These are phyloP conservation scores for Troilus luridus DNA, from an alignment of 2,888 invertebrate species.

Conservation along the genomic window DNA sequence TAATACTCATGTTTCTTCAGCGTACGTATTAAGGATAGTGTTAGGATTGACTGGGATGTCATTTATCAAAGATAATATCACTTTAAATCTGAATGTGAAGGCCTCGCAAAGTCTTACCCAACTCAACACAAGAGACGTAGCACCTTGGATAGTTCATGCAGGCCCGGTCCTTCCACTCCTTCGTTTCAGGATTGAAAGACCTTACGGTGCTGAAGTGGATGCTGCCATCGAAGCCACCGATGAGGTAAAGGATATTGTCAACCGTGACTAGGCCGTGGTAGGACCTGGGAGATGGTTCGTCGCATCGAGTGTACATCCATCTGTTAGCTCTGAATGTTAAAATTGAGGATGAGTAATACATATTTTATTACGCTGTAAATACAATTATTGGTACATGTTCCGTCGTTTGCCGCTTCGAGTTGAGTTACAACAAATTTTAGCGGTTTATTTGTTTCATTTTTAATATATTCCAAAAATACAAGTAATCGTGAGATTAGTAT, in stretches of 20 bases:
- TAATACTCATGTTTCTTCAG: too few species aligned
- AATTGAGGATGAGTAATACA: neutral
- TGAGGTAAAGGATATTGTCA: constrained; percentile 81
- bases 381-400: too few species aligned
- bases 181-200: constrained; percentile 83
- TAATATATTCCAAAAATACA: too few species aligned
- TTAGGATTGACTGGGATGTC: too few species aligned
- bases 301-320: constrained; percentile 81
- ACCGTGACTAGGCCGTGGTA: constrained; percentile 85
- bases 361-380: too few species aligned
- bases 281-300: constrained; percentile 79
- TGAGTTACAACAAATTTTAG: too few species aligned
- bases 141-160: constrained; percentile 87
- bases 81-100: neutral
- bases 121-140: constrained; percentile 82
- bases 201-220: constrained; percentile 84
- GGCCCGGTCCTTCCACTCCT: constrained; percentile 82
- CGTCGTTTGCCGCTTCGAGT: too few species aligned
- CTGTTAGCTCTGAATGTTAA: constrained; percentile 75
- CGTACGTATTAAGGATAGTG: too few species aligned
- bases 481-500: too few species aligned
- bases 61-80: too few species aligned
- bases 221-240: constrained; percentile 87
- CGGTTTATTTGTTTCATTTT: too few species aligned
- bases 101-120: constrained; percentile 71